These are phyloP conservation scores for Schizothorax lantsangensis DNA, from an alignment of 2,797 vertebrate genomes.

Conservation along the genomic window DNA sequence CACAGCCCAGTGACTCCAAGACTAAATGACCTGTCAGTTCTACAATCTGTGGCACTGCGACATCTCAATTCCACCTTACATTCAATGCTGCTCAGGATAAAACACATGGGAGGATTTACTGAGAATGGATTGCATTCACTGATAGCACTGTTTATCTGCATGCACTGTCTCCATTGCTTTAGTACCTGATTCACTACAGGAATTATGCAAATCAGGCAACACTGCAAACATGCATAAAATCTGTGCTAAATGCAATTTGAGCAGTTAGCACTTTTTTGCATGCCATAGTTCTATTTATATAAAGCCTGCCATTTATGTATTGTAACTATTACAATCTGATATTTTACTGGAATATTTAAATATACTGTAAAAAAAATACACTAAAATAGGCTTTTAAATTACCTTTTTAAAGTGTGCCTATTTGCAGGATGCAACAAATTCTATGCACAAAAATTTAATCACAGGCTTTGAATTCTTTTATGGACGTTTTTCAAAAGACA, in stretches of 20 bases:
- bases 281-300: not conserved
- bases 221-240: not conserved
- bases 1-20: slow-evolving; percentile 33
- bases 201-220: not conserved
- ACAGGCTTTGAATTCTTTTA: not conserved
- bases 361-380: not conserved
- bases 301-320: not conserved
- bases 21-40: slow-evolving; percentile 37
- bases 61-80: slow-evolving; percentile 16
- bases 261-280: not conserved
- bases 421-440: not conserved
- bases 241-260: slow-evolving; percentile 6
- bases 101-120: not conserved
- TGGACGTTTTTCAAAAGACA: not conserved
- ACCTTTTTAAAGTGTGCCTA: not conserved
- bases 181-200: not conserved
- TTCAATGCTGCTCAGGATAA: not conserved
- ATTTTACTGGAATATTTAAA: not conserved
- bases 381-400: not conserved
- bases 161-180: not conserved
- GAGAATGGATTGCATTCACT: not conserved
- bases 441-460: not conserved
- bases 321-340: not conserved
- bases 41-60: slow-evolving; percentile 8
- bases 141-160: not conserved